Evolutionary conservation across 2,113 vertebrate genomes (phyloP).

Genomic region (Dryoscopus gambensis): DNA sequence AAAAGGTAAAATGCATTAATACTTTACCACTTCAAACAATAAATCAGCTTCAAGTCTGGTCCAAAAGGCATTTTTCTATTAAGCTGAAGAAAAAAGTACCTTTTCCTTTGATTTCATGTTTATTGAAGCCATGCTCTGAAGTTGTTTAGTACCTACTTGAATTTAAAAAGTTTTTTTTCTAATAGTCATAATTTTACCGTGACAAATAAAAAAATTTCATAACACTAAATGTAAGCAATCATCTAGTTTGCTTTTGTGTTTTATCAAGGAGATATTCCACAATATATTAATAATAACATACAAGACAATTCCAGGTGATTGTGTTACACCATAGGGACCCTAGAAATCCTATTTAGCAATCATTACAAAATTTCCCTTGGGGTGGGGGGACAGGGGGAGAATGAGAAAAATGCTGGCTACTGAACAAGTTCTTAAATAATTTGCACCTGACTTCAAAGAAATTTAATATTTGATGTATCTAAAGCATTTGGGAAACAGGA

Average conservation of each 20-base stretch:
- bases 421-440: not conserved
- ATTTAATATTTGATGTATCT: not conserved
- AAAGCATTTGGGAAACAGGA: not conserved
- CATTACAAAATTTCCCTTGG: not conserved
- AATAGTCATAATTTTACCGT: not conserved
- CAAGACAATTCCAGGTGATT: not conserved
- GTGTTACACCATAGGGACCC: not conserved
- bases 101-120: not conserved
- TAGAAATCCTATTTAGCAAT: not conserved
- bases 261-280: not conserved
- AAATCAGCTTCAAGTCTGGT: not conserved
- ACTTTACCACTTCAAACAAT: not conserved
- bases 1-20: not conserved
- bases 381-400: not conserved
- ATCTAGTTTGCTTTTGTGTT: not conserved
- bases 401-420: not conserved
- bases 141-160: not conserved
- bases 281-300: not conserved
- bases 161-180: not conserved
- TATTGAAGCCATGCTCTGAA: not conserved
- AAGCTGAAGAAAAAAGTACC: not conserved
- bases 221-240: not conserved
- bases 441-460: conserved; percentile 7
- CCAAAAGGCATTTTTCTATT: not conserved
- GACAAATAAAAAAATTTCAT: not conserved